Evolutionary conservation across 2,888 invertebrate species (phyloP), one percentile per base, ranked within the genome.

Genomic region (Pinctada fucata): DNA sequence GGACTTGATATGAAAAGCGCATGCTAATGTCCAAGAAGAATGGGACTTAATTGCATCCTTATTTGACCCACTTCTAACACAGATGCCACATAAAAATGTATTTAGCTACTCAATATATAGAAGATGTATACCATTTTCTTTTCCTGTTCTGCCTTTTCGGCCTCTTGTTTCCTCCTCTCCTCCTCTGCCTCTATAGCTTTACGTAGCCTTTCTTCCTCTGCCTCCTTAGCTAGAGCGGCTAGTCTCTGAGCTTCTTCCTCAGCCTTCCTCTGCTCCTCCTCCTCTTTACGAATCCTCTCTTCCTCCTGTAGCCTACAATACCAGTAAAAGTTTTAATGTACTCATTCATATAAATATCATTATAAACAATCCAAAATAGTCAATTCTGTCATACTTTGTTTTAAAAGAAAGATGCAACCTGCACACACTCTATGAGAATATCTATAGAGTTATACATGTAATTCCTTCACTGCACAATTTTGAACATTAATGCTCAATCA

Each of bases 131-230:
- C 91, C 78, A 88, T 89, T 78, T 87, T 87, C 72, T 85, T 86
- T 67, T 92, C 92, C 63, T 86, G 85, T 80, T 91, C 92, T 47
- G 87, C 70, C 58, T 88, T 87, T 75, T 90, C 90, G 5, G 89
- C 89, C 75, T 97, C 97, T 88, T 96, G 96, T 89, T 96, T 95
- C 88, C 96, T 96, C 48, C 96, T 95, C 89, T 87, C 85, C 75
- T 91, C 91, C 79, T 92, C 92, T 70, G 92, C 96, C 94, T 96
- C 95, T 84, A 96, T 96, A 86, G 97, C 97, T 92, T 95, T 95
- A 92, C 95, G 94, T 77, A 98, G 94, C 87, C 98, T 95, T 92
- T 97, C 96, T 89, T 97, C 97, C 91, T 98, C 97, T 72, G 95
- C 95, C 82, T 94, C 94, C 45, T 96, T 94, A 90, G 97, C 97